Evolutionary conservation across 2,888 invertebrate genomes (phyloP).

Genomic region (Spicauda simplicius): DNA sequence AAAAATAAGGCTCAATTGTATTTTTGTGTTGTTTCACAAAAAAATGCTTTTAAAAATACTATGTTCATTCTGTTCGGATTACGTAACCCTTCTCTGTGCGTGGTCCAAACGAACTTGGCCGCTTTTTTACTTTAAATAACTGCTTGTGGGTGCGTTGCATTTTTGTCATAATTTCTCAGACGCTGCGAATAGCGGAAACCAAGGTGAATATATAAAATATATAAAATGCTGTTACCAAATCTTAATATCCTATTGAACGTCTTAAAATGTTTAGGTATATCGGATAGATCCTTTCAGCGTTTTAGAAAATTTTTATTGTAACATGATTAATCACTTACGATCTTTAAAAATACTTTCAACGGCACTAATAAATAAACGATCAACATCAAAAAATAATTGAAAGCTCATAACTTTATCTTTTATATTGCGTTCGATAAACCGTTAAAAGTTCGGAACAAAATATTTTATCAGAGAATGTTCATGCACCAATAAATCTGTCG

Average conservation of each 20-base stretch:
- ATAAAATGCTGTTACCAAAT: too few relatives aligned
- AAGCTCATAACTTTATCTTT: conserved; percentile 7
- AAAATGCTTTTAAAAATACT: too few relatives aligned
- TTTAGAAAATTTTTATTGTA: too few relatives aligned
- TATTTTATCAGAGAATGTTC: conserved; percentile 30
- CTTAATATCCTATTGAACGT: too few relatives aligned
- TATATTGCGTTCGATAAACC: conserved; percentile 7
- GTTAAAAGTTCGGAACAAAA: conserved; percentile 25
- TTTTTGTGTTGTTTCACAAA: too few relatives aligned
- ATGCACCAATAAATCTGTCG: conserved; percentile 40
- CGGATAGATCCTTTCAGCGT: neutral
- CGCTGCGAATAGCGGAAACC: neutral
- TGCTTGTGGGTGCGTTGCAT: neutral
- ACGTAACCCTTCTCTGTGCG: too few relatives aligned
- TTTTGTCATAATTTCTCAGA: neutral
- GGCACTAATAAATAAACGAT: neutral
- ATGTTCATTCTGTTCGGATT: too few relatives aligned
- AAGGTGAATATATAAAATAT: too few relatives aligned
- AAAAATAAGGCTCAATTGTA: too few relatives aligned
- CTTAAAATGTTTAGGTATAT: too few relatives aligned
- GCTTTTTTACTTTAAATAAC: neutral
- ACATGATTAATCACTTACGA: neutral
- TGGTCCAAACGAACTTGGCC: too few relatives aligned
- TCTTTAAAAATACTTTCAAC: neutral
- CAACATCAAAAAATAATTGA: conserved; percentile 1